These are phyloP conservation scores for Liparis tanakae DNA, from an alignment of 2,797 vertebrate genomes.

Conservation along the genomic window DNA sequence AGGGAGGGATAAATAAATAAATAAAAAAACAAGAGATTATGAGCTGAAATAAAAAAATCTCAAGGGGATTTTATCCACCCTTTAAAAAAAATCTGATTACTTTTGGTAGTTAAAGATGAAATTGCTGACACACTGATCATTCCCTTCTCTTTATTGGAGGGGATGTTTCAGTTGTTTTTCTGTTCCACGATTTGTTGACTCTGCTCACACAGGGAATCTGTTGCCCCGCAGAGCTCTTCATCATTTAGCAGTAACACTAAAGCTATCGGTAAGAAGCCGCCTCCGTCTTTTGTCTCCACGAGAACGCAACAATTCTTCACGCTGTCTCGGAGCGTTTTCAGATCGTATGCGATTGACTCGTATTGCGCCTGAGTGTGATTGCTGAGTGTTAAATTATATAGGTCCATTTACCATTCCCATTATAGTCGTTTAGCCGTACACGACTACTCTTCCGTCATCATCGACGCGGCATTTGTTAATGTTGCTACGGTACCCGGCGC, in stretches of 20 bases:
- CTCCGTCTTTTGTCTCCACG: slow-evolving; percentile 16
- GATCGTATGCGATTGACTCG: neutral
- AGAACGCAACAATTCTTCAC: slow-evolving; percentile 15
- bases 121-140: slow-evolving; percentile 34
- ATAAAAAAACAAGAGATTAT: slow-evolving; percentile 33
- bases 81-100: slow-evolving; percentile 24
- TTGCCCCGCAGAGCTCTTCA: slow-evolving; percentile 35
- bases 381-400: neutral
- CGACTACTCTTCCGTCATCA: neutral
- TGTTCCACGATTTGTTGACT: slow-evolving; percentile 39
- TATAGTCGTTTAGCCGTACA: neutral
- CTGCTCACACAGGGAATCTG: slow-evolving; percentile 25
- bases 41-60: slow-evolving; percentile 37
- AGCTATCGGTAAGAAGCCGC: slow-evolving; percentile 21
- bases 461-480: neutral
- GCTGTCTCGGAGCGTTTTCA: neutral
- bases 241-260: slow-evolving; percentile 44
- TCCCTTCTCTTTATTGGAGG: slow-evolving; percentile 19
- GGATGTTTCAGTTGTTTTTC: slow-evolving; percentile 29
- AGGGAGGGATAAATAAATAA: slow-evolving; percentile 23
- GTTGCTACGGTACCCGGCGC: neutral
- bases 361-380: neutral
- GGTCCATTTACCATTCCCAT: neutral
- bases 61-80: slow-evolving; percentile 12
- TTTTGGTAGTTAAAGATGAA: slow-evolving; percentile 31